Conservation (phyloP, 2,797 vertebrate genomes). For the Enteromius viviparus region DNA sequence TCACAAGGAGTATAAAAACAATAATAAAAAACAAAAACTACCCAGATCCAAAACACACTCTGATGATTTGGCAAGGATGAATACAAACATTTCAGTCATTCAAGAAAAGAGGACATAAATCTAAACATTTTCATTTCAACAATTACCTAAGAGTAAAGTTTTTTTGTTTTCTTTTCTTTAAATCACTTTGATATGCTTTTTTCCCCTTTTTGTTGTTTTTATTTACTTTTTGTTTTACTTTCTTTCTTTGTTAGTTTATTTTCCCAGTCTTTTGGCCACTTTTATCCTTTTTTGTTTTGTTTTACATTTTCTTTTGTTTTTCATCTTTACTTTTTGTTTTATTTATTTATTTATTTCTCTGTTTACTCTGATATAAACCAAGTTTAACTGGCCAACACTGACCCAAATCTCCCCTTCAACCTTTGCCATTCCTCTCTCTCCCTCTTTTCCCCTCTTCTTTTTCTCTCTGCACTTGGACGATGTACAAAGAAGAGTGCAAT, state of each 20-base stretch:
- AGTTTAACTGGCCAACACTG: slow-evolving; percentile 46
- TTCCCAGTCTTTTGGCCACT: background rate
- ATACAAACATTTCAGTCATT: background rate
- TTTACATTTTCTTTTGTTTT: background rate
- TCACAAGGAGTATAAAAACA: background rate
- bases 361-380: background rate
- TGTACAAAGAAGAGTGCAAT: slow-evolving; percentile 41
- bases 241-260: background rate
- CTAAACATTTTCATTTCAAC: slow-evolving; percentile 8
- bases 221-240: background rate
- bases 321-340: too few species aligned
- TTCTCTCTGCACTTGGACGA: slow-evolving; percentile 33
- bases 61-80: background rate
- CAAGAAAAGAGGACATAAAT: slow-evolving; percentile 10
- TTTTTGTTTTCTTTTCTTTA: background rate
- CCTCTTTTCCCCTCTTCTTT: slow-evolving; percentile 22
- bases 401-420: slow-evolving; percentile 27
- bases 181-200: background rate
- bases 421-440: slow-evolving; percentile 60
- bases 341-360: background rate
- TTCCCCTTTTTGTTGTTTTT: background rate
- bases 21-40: background rate
- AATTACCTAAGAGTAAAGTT: background rate
- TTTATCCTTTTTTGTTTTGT: background rate
- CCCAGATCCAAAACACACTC: background rate